phyloP scores from a whole-genome alignment of 2,113 vertebrate genomes.

The Strix uralensis region DNA sequence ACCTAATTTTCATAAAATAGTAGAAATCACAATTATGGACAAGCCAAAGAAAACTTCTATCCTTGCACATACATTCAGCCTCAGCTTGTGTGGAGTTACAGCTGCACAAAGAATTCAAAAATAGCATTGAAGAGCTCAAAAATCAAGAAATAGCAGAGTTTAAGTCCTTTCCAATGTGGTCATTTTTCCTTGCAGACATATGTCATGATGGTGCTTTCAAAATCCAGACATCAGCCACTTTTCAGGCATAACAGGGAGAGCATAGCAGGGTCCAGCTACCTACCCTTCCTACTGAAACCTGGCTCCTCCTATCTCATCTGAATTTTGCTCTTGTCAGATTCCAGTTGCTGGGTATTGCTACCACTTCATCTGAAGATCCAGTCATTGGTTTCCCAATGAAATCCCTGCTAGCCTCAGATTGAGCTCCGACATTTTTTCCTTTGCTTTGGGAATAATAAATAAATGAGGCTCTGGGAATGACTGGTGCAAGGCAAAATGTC shows the following conservation, averaged over 20 bases:
- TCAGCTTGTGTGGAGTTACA: not conserved
- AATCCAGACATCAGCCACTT: not conserved
- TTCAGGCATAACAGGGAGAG: not conserved
- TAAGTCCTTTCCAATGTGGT: not conserved
- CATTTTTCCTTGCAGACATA: not conserved
- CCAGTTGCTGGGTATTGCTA: not conserved
- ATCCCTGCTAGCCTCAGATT: not conserved
- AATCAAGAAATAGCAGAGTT: too few species aligned
- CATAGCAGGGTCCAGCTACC: not conserved
- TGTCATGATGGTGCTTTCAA: not conserved
- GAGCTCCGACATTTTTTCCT: not conserved
- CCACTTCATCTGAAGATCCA: not conserved
- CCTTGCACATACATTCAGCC: not conserved
- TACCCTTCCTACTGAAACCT: not conserved
- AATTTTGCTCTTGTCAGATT: not conserved
- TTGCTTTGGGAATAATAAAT: not conserved
- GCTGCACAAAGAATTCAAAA: not conserved
- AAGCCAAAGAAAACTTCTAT: not conserved
- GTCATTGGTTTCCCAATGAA: not conserved
- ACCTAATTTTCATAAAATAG: not conserved
- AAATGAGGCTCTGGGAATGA: not conserved
- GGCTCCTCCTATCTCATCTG: not conserved
- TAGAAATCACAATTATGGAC: not conserved
- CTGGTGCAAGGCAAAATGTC: not conserved
- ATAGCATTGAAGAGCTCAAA: not conserved